A percentile compares a stretch with the other conserved stretches of the same genome.
phyloP scores from a whole-genome alignment of 2,888 invertebrate species.

The Agrypnus murinus region DNA sequence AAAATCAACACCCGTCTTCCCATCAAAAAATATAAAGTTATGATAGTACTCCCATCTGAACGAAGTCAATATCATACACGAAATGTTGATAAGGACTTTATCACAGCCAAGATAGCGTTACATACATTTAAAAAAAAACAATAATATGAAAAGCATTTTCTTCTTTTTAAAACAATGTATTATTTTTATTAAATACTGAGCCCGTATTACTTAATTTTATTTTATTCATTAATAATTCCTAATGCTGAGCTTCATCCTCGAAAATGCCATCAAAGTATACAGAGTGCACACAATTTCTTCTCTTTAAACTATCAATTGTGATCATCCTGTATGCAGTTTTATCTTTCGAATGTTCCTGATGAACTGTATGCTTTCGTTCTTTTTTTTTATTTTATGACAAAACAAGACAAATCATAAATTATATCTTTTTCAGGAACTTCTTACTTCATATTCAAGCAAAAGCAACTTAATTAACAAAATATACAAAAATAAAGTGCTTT shows the following conservation, averaged over 20 bases:
- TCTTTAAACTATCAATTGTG: conserved; percentile 4
- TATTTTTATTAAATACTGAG: conserved; percentile 43
- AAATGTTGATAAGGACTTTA: conserved; percentile 73
- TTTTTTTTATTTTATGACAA: no score
- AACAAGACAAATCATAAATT: conserved; percentile 13
- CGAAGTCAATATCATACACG: conserved; percentile 75
- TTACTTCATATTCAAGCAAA: conserved; percentile 12
- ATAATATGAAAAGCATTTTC: conserved; percentile 55
- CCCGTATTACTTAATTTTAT: neutral
- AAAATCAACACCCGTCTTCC: conserved; percentile 34
- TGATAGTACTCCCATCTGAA: conserved; percentile 76
- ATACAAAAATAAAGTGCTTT: neutral
- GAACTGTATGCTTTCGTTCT: no score
- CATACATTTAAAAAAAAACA: conserved; percentile 48
- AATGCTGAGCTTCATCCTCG: conserved; percentile 29
- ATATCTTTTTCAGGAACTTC: conserved; percentile 10
- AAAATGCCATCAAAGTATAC: conserved; percentile 11
- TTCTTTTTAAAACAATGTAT: conserved; percentile 26
- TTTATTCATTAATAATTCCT: neutral
- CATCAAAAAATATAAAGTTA: conserved; percentile 62
- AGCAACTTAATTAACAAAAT: conserved; percentile 15
- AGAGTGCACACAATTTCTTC: neutral
- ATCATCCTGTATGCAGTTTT: neutral
- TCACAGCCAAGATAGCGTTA: conserved; percentile 72
- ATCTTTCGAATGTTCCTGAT: neutral